Evolutionary conservation across 1,140 invertebrate species (phyloP).

Genomic region (Lithobius niger): DNA sequence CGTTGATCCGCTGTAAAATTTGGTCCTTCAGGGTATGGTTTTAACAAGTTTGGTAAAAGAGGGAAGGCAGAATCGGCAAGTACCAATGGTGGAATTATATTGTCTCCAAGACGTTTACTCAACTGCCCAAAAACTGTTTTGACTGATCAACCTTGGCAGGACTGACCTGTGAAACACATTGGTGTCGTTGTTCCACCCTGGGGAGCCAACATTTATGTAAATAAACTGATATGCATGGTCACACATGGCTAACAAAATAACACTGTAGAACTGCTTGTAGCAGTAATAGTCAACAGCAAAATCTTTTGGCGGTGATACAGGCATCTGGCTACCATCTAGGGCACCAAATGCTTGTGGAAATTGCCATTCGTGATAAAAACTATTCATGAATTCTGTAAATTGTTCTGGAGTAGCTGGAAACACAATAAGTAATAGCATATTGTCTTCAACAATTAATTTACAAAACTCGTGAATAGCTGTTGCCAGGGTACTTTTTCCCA

Average conservation of each 20-base stretch:
- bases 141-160: not conserved
- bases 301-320: conserved; percentile 6
- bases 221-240: not conserved
- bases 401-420: conserved; percentile 1
- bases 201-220: conserved; percentile 1
- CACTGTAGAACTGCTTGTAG: not conserved
- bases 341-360: conserved; percentile 5
- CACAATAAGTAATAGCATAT: not conserved
- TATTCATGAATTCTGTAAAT: not conserved
- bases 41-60: not conserved
- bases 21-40: not conserved
- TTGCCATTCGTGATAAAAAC: not conserved
- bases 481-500: not conserved
- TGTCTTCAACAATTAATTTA: not conserved
- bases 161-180: not conserved
- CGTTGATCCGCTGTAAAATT: not conserved
- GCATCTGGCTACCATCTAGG: not conserved
- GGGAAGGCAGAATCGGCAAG: not conserved
- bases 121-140: not conserved
- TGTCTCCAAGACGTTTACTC: no score
- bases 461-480: conserved; percentile 1
- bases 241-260: not conserved
- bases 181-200: no score
- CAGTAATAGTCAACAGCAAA: conserved; percentile 3
- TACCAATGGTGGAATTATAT: not conserved